phyloP scores from a whole-genome alignment of 2,888 invertebrate genomes.

The Drosophila mercatorum region DNA sequence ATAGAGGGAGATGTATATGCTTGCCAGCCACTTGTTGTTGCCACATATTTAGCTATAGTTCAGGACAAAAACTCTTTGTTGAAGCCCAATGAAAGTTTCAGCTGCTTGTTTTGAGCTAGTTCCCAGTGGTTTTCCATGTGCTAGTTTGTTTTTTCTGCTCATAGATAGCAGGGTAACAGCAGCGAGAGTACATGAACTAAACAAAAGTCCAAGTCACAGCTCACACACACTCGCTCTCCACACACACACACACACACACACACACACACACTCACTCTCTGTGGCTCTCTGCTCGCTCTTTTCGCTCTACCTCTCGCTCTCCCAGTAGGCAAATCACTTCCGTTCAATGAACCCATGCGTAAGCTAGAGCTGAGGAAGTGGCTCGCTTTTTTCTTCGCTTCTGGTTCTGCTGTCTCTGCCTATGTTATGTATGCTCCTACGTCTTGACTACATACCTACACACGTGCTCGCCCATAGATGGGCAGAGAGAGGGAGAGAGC shows the following conservation, averaged over 20 bases:
- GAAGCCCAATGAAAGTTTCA: background rate
- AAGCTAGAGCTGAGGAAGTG: constrained; percentile 72
- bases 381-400: constrained; percentile 26
- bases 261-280: constrained; percentile 8
- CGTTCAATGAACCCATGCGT: constrained; percentile 84
- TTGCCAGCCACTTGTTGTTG: constrained; percentile 40
- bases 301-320: constrained; percentile 8
- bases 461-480: constrained; percentile 18
- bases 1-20: background rate
- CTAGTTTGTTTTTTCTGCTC: constrained; percentile 29
- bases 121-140: constrained; percentile 8
- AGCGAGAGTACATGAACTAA: constrained; percentile 7
- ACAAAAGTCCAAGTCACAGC: constrained; percentile 27
- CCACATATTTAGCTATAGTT: background rate
- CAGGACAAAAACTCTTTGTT: background rate
- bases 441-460: constrained; percentile 44
- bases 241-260: background rate
- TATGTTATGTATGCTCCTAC: constrained; percentile 39
- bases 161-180: constrained; percentile 22
- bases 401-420: constrained; percentile 27
- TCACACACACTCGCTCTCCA: constrained; percentile 8
- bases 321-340: constrained; percentile 81
- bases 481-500: constrained; percentile 9
- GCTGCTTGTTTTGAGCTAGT: constrained; percentile 9
- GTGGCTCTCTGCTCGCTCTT: constrained; percentile 10